Conservation (phyloP, 2,113 vertebrate genomes). For the Clarias magur region DNA sequence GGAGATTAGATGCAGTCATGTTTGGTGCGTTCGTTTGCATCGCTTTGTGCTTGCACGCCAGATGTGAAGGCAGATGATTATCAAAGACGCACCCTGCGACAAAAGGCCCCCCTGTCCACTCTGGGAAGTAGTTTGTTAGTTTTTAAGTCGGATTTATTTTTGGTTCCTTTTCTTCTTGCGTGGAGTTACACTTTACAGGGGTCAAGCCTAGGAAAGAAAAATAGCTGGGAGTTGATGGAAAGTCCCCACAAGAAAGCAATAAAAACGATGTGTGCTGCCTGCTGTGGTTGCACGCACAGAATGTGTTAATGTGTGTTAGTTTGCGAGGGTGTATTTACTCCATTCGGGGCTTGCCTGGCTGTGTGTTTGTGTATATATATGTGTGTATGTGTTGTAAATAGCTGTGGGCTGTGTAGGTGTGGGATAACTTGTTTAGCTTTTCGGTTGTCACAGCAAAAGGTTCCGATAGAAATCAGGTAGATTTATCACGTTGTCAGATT, state of each 20-base stretch:
- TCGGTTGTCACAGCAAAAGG: constrained; percentile 77
- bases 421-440: constrained; percentile 73
- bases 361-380: constrained; percentile 46
- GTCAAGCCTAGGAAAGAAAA: constrained; percentile 74
- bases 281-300: constrained; percentile 56
- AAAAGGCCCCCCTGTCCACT: constrained; percentile 38
- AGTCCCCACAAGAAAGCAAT: constrained; percentile 73
- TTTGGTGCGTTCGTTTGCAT: constrained; percentile 11
- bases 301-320: constrained; percentile 56
- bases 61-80: constrained; percentile 55
- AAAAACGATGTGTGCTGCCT: constrained; percentile 59
- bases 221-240: constrained; percentile 72
- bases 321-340: constrained; percentile 53
- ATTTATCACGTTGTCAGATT: constrained; percentile 78
- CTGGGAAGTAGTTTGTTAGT: constrained; percentile 54
- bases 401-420: constrained; percentile 70
- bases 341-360: constrained; percentile 57
- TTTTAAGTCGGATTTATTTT: constrained; percentile 61
- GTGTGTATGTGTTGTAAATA: constrained; percentile 69
- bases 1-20: constrained; percentile 14
- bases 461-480: constrained; percentile 76
- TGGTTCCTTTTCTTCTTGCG: constrained; percentile 62
- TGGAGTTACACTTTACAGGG: constrained; percentile 67
- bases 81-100: constrained; percentile 53
- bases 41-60: constrained; percentile 49